Evolutionary conservation across 2,888 invertebrate species (phyloP).

Genomic region (Gonocerus acuteangulatus): DNA sequence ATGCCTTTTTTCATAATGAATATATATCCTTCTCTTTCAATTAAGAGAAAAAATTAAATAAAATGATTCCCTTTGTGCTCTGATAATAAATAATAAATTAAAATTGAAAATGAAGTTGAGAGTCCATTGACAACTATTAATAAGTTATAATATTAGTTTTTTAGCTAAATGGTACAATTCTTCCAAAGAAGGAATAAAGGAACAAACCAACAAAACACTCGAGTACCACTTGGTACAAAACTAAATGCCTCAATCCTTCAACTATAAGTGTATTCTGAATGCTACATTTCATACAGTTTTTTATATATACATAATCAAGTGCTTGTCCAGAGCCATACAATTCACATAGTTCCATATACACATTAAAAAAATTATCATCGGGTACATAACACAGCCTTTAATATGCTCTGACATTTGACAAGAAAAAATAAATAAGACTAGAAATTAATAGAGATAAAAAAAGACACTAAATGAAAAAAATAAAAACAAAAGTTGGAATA

Average conservation of each 20-base stretch:
- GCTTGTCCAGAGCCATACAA: conserved; percentile 12
- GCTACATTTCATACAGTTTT: not conserved
- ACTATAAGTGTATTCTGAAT: not conserved
- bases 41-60: not conserved
- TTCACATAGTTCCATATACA: conserved; percentile 12
- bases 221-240: conserved; percentile 9
- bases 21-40: not conserved
- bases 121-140: conserved; percentile 2
- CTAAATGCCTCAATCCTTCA: conserved; percentile 17
- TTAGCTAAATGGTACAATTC: conserved; percentile 16
- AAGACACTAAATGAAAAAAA: conserved; percentile 12
- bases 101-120: conserved; percentile 3
- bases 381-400: conserved; percentile 37
- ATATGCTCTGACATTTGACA: conserved; percentile 32
- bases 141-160: conserved; percentile 8
- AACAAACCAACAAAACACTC: conserved; percentile 24
- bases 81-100: not conserved
- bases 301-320: not conserved
- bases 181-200: conserved; percentile 13
- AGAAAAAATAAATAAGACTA: conserved; percentile 32
- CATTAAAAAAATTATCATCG: conserved; percentile 32
- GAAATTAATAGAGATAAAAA: conserved; percentile 30
- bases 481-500: conserved; percentile 19
- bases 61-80: conserved; percentile 3
- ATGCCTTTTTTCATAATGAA: too few relatives aligned